Base-by-base conservation (phyloP, 1,140 invertebrate genomes). In the Agraylea sexmaculata region DNA sequence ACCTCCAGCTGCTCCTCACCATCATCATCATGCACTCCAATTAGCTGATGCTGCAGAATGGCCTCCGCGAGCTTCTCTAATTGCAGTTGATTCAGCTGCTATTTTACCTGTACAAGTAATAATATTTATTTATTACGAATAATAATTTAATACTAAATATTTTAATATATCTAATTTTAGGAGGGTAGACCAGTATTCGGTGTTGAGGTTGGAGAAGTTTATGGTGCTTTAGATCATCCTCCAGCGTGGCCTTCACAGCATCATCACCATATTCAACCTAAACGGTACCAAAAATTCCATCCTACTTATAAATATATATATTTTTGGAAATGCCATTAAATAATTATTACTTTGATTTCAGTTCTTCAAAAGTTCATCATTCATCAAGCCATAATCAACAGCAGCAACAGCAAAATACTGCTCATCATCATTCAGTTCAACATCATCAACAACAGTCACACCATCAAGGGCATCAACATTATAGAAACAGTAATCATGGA, bases 151-250 rank as follows among this genome's bases (percentile, higher is more conserved):
- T 10, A 31, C 15, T 31, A 31, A 11, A 10, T 31, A 31, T 11
- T 31, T 11, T 11, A 33, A 16, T 11, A 37, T 13, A 36, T 28
- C 23, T 2, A 3, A 13, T 48, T 44, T 30, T 27, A 71, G 68
- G 73, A 76, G 56, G 74, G 77, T 57, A 58, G 75, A 40, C 73
- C 73, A 40, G 68, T 81, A 30, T 74, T 81, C 57, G 78, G 79
- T 13, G 73, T 84, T 34, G 69, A 71, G 47, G 58, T 70, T 3
- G 51, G 60, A 16, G 51, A 64, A 47, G 60, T 64, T 7, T 64
- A 62, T 34, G 60, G 69, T 13, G 60, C 76, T 13, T 70, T 77
- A 2, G 74, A 77, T 29, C 73, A 75, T 53, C 54, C 64, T 57
- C 27, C 59, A 58, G 37, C 57, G 55, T 54, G 60, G 70, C 54